Evolutionary conservation across 2,113 vertebrate genomes (phyloP).

Genomic region (Porphyrio hochstetteri): DNA sequence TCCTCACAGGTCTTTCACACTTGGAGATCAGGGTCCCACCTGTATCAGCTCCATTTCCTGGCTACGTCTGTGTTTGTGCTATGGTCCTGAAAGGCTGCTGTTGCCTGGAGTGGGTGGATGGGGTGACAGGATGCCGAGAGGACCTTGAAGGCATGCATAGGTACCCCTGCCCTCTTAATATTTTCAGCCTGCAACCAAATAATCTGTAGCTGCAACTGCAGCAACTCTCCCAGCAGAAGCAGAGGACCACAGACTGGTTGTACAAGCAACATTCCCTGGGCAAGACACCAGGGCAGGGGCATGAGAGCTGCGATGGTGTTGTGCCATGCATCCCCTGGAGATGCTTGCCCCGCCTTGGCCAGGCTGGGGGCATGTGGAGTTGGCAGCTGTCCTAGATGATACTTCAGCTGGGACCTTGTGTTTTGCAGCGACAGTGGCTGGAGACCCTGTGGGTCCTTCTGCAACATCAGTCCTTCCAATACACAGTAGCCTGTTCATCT

Average conservation of each 20-base stretch:
- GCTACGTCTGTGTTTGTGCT: not conserved
- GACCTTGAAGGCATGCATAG: not conserved
- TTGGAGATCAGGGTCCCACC: not conserved
- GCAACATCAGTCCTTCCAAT: too few species aligned
- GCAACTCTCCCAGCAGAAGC: not conserved
- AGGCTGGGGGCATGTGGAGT: not conserved
- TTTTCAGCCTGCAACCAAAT: not conserved
- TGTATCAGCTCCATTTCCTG: not conserved
- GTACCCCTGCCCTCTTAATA: not conserved
- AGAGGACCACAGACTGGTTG: not conserved
- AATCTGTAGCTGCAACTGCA: not conserved
- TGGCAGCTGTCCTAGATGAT: not conserved
- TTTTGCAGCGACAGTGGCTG: not conserved
- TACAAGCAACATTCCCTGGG: not conserved
- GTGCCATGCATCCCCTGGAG: rapidly evolving
- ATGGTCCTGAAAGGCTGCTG: not conserved
- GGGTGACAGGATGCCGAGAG: not conserved
- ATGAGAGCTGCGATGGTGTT: rapidly evolving
- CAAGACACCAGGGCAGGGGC: rapidly evolving
- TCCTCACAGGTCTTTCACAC: not conserved
- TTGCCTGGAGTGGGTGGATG: not conserved
- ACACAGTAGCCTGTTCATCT: not conserved
- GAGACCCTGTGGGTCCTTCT: not conserved
- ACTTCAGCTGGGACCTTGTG: not conserved
- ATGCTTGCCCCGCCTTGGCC: not conserved